Evolutionary conservation across 2,113 vertebrate genomes (phyloP), one percentile per base, ranked within the genome.

Genomic region (Thamnophis sirtalis): DNA sequence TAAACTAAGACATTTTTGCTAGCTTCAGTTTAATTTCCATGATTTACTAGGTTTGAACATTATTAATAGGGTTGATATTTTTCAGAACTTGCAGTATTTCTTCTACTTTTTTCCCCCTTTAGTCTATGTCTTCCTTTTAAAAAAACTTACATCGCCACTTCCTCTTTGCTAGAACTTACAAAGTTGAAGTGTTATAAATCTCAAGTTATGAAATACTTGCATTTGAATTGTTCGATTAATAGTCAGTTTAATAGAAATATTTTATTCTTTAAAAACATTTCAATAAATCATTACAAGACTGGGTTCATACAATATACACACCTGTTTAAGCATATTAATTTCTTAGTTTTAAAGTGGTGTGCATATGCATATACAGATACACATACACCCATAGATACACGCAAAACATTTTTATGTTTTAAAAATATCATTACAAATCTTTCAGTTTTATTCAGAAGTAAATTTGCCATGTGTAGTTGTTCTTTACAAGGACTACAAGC

Each of bases 41-140:
- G 24, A 10, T 38, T 54, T 58, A 94, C 63, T n/a, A 88, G 26
- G 55, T 43, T 80, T 43, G 58, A 60, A 7, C 1, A 68, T 24
- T 86, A 50, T 68, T 91, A 24, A 22, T 0, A 0, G 1, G 90
- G 5, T 55, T 84, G 7, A 33, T 90, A 91, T 58, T 84, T 38
- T 48, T 38, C 0, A 26, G 3, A 51, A 92, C 84, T 94, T n/a
- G 88, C 11, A 68, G 28, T 68, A 92, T 92, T 11, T 87, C 33
- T 53, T 38, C 8, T 53, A n/a, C 10, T 68, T 22, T 33, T 24
- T n/a, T 8, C 0, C 28, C 56, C 63, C 87, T 89, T 92, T 2
- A 4, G 51, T 68, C 60, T 93, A n/a, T 88, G 0, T 89, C 0
- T 85, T 5, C 63, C 26, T 68, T 49, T 51, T 2, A 13, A 86